Evolutionary conservation across 2,113 vertebrate species (phyloP), one percentile per base, ranked within the genome.

Genomic region (Anarrhichthys ocellatus): DNA sequence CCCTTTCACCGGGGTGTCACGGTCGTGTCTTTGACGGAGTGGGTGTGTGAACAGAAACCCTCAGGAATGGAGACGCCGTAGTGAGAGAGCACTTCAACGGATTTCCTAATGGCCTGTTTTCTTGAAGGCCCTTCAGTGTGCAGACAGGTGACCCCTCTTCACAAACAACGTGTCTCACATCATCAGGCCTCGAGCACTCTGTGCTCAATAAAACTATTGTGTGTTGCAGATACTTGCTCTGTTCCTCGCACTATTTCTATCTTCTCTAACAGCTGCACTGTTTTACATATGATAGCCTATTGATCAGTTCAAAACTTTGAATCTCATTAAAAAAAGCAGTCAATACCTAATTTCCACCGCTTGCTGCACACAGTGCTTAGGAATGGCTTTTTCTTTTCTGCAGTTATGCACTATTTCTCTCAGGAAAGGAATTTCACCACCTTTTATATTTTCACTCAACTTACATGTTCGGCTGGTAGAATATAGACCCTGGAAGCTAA

Each of bases 261-360:
- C 80, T 82, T 80, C 83, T 85, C 67, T 40, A 90, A 83, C 90
- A 92, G 92, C 92, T 93, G 93, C 81, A 88, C 89, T 93, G 85
- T 94, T 94, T 94, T 91, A 95, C 89, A 93, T 93, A 88, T 89
- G 89, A 94, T 92, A 86, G 90, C 65, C 83, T 94, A 96, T 96
- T 93, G 95, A 96, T 95, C 92, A 91, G 80, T 67, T 87, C 87
- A 91, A 94, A 96, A 95, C 92, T 94, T 94, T 93, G 95, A 95
- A 95, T 95, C 95, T 94, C 94, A 96, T 96, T 96, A 95, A 92
- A 94, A 52, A 52, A 94, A 86, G 63, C 82, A 91, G 92, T 95
- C 94, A 93, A 96, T 95, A 95, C 80, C 91, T 95, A 90, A 95
- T 95, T 95, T 94, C 92, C 94, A 93, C 88, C 62, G 86, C 90